A percentile compares a stretch with the other conserved stretches of the same genome.
Conservation (phyloP, 2,888 invertebrate species). For the Conops quadrifasciatus region DNA sequence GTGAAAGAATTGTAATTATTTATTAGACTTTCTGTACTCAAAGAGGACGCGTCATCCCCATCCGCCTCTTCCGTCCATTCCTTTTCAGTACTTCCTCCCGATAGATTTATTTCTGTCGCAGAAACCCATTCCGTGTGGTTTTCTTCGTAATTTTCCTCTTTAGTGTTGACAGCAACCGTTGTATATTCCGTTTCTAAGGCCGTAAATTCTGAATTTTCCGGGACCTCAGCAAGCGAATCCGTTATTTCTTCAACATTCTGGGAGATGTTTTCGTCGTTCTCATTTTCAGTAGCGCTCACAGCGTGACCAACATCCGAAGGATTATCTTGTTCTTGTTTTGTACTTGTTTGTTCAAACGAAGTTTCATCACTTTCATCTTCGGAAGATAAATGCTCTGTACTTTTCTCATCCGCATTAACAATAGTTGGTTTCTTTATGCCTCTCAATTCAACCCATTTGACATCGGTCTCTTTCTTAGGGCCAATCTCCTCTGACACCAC, state of each 20-base stretch:
- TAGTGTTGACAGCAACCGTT: neutral
- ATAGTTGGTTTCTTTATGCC: neutral
- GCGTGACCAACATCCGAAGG: neutral
- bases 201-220: neutral
- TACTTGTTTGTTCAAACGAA: neutral
- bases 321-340: neutral
- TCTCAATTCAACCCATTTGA: neutral
- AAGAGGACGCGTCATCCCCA: no score
- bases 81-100: constrained; percentile 35
- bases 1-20: no score
- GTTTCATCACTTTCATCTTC: constrained; percentile 13
- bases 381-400: neutral
- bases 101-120: neutral
- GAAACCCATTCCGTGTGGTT: neutral
- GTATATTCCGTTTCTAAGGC: neutral
- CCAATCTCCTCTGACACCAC: constrained; percentile 30
- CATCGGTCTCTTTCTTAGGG: constrained; percentile 43
- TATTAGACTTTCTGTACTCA: constrained; percentile 12
- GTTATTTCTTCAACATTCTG: neutral
- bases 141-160: neutral
- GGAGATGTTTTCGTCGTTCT: neutral
- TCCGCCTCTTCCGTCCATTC: constrained; percentile 11
- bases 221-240: neutral
- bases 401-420: neutral
- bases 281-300: neutral